These are phyloP conservation scores for Ommatoiulus sabulosus DNA, from an alignment of 2,888 invertebrate species.

Conservation along the genomic window DNA sequence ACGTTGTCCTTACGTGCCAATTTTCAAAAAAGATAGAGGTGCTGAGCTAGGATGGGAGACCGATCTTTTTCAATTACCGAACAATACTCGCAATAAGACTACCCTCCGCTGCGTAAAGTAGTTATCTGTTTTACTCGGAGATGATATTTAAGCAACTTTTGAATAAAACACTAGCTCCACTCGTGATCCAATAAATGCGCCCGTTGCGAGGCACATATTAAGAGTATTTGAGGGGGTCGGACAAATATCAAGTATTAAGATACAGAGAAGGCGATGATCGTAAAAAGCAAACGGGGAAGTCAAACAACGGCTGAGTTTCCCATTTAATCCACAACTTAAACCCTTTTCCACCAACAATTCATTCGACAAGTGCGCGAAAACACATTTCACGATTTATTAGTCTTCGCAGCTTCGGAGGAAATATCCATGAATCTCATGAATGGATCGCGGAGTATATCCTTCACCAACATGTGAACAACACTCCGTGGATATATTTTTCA, in stretches of 20 bases:
- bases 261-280: not conserved
- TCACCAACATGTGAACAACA: not conserved
- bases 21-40: not conserved
- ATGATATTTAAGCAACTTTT: constrained; percentile 43
- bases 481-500: no score
- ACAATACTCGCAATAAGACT: constrained; percentile 1
- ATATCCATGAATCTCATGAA: not conserved
- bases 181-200: constrained; percentile 26
- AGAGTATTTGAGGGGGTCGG: constrained; percentile 30
- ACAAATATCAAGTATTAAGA: no score
- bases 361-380: not conserved
- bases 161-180: constrained; percentile 24
- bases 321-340: not conserved
- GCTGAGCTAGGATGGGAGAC: not conserved
- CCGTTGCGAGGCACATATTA: constrained; percentile 9
- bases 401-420: not conserved
- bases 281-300: not conserved
- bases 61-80: constrained; percentile 20
- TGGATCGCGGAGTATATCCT: not conserved
- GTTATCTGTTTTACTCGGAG: constrained; percentile 31
- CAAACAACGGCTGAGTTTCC: not conserved
- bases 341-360: not conserved
- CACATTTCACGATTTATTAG: not conserved
- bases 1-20: not conserved
- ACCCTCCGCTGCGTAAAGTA: constrained; percentile 27